These are phyloP conservation scores for Pemphredon lugubris DNA, from an alignment of 2,888 invertebrate species.

Conservation along the genomic window DNA sequence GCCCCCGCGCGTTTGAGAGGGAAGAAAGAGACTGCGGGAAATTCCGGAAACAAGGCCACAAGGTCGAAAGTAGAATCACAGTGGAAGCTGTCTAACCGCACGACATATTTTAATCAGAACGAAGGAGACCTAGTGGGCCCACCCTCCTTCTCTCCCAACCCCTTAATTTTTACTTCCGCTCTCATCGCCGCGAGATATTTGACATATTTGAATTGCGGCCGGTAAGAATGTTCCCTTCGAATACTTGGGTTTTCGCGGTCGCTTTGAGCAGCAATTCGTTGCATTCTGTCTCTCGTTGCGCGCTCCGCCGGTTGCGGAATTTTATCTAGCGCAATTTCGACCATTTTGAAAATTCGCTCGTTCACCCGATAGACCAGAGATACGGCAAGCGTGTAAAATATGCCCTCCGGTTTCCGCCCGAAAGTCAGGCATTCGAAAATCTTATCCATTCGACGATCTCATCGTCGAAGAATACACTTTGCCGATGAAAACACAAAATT, in stretches of 20 bases:
- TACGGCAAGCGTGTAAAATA: neutral
- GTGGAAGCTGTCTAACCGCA: slow-evolving; percentile 43
- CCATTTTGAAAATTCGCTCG: slow-evolving; percentile 62
- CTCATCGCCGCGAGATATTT: slow-evolving; percentile 63
- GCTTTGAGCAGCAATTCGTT: slow-evolving; percentile 70
- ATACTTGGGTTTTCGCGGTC: slow-evolving; percentile 74
- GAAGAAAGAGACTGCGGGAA: neutral
- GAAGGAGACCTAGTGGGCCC: slow-evolving; percentile 22
- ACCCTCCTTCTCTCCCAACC: slow-evolving; percentile 4
- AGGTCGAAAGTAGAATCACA: slow-evolving; percentile 14
- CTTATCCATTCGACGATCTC: too few relatives aligned
- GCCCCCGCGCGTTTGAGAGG: slow-evolving; percentile 1
- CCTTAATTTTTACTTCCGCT: slow-evolving; percentile 68
- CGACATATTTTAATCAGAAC: slow-evolving; percentile 68
- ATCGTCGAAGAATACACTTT: too few relatives aligned
- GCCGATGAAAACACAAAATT: too few relatives aligned
- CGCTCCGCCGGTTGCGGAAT: slow-evolving; percentile 35
- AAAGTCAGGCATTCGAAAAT: too few relatives aligned
- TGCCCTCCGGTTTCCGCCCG: too few relatives aligned
- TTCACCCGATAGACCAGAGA: slow-evolving; percentile 13
- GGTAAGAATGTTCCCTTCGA: slow-evolving; percentile 72
- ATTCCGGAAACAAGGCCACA: neutral
- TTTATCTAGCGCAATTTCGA: slow-evolving; percentile 66
- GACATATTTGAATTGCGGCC: slow-evolving; percentile 68
- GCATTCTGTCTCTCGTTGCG: slow-evolving; percentile 7